Evolutionary conservation across 2,888 invertebrate species (phyloP), one percentile per base, ranked within the genome.

Genomic region (Ecliptopera silaceata): DNA sequence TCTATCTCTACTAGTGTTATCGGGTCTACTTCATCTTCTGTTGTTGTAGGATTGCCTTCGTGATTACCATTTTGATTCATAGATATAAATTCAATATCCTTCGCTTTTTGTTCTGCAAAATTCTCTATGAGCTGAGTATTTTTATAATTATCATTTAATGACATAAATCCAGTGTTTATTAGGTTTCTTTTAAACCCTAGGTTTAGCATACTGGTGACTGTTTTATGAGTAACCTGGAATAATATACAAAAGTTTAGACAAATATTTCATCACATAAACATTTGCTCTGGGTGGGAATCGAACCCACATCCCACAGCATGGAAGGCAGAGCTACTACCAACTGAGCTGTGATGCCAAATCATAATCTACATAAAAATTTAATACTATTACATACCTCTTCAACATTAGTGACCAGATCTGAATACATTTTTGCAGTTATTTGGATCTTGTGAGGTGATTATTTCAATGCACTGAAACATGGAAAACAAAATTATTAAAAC

Each of bases 1-100:
- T 48, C 48, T 1, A 48, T 48, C 4, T 48, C 48, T 3, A 48
- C 48, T n/a, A 48, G 39, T 18, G 48, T 48, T 10, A 48, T 48
- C 4, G 48, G 48, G n/a, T 48, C 48, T 2, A 48, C 48, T 17
- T 48, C 48, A 39, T 48, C 48, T 3, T 39, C 48, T 8, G 39
- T 6, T 4, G 6, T 12, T 20, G 4, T n/a, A 1, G 36, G 12
- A 20, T 4, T 11, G 4, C 0, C 12, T 15, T 47, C 22, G 22
- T 1, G 22, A 3, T 12, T 36, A 1, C 15, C 4, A 4, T 17
- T 6, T n/a, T 38, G 29, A 26, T 38, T 38, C 17, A 48, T 17
- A 1, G 47, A 39, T 48, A 48, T 17, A 18, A 48, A 48, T 39
- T 48, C 47, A 18, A 48, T 29, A 2, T 29, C 29, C 29, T 39